phyloP scores from a whole-genome alignment of 2,888 invertebrate genomes.

The Polyommatus icarus region DNA sequence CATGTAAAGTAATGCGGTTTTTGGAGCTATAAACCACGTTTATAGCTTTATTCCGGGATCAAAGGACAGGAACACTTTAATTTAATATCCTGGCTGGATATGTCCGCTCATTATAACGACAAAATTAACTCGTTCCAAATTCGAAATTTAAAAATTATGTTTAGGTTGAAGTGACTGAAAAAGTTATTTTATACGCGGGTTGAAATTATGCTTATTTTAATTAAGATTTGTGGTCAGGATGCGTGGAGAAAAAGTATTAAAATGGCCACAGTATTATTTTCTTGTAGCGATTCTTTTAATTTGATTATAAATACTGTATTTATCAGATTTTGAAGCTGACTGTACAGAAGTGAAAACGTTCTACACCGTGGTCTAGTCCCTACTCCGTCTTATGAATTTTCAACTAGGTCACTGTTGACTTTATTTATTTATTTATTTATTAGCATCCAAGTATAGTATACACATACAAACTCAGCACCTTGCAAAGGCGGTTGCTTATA shows the following conservation, averaged over 20 bases:
- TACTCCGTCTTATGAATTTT: too few relatives aligned
- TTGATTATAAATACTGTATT: too few relatives aligned
- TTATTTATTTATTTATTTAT: too few relatives aligned
- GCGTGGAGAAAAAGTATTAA: not conserved
- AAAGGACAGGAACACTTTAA: constrained; percentile 61
- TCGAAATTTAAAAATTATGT: constrained; percentile 19
- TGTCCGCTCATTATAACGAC: constrained; percentile 41
- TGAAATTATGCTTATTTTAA: not conserved
- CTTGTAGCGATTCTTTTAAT: too few relatives aligned
- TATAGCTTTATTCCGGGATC: constrained; percentile 48
- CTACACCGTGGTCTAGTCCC: too few relatives aligned
- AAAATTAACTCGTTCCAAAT: constrained; percentile 36
- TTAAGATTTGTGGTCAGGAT: not conserved
- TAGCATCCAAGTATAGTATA: too few relatives aligned
- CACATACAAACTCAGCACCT: too few relatives aligned
- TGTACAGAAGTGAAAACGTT: too few relatives aligned
- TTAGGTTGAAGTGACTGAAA: not conserved
- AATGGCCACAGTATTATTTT: too few relatives aligned
- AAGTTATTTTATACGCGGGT: not conserved
- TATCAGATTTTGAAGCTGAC: too few relatives aligned
- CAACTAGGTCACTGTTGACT: too few relatives aligned
- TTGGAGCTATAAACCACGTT: constrained; percentile 30
- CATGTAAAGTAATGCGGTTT: constrained; percentile 12
- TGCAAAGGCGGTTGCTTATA: too few relatives aligned
- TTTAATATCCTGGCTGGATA: constrained; percentile 53